Percentiles rank a stretch among this genome's conserved stretches.
These are phyloP conservation scores for Mus musculus DNA, from an alignment of 2,113 vertebrate genomes.

Conservation along the genomic window GRCm39 chr2:159473501-159474000, in stretches of 20 bases:
- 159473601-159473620: constrained; percentile 51
- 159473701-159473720: constrained; percentile 79
- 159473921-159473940: constrained; percentile 65
- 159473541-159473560: not conserved
- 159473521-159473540: constrained; percentile 63
- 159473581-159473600: constrained; percentile 24
- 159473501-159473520: not conserved
- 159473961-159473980: constrained; percentile 49
- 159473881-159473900: too few species aligned
- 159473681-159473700: constrained; percentile 76
- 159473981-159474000: constrained; percentile 64
- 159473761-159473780: constrained; percentile 75
- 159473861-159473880: too few species aligned
- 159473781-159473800: constrained; percentile 73
- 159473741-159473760: constrained; percentile 82
- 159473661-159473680: constrained; percentile 71
- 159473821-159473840: constrained; percentile 74
- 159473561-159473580: not conserved
- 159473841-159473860: constrained; percentile 73
- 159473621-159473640: constrained; percentile 34
- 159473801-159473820: constrained; percentile 70
- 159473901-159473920: constrained; percentile 73
- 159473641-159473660: not conserved
- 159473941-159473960: constrained; percentile 76
- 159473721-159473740: constrained; percentile 80